Conservation (phyloP, 2,113 vertebrate genomes). For the Thermophis baileyi region DNA sequence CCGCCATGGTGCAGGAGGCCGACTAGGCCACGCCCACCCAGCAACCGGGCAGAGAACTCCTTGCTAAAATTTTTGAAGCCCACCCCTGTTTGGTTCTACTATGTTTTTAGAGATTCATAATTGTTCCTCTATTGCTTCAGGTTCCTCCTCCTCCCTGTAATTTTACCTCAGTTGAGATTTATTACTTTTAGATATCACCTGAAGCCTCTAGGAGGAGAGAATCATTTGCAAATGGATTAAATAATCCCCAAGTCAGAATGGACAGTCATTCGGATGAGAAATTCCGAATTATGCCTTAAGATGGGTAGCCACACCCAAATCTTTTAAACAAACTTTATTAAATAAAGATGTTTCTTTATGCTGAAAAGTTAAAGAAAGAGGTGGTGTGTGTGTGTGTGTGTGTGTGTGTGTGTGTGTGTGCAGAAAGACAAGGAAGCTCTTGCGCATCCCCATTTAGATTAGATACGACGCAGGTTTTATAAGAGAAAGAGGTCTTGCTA, state of each 20-base stretch:
- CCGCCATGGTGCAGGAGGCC: too few relatives aligned
- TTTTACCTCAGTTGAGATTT: background rate
- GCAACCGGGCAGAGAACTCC: too few relatives aligned
- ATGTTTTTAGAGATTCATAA: background rate
- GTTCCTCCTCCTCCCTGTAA: background rate
- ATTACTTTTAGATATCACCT: background rate
- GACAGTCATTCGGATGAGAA: slow-evolving; percentile 28
- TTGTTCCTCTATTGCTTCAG: background rate
- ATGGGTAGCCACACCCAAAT: slow-evolving; percentile 38
- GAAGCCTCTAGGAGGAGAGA: background rate
- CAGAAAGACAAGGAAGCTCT: too few relatives aligned
- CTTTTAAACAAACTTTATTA: background rate
- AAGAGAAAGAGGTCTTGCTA: slow-evolving; percentile 69
- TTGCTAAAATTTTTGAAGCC: too few relatives aligned
- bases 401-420: too few relatives aligned
- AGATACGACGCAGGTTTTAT: slow-evolving; percentile 79
- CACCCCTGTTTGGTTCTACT: background rate
- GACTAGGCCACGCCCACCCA: too few relatives aligned
- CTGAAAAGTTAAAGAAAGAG: slow-evolving; percentile 65
- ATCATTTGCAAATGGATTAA: background rate
- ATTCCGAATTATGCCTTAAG: background rate
- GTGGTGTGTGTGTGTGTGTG: too few relatives aligned
- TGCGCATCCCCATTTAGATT: slow-evolving; percentile 75
- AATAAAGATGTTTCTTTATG: slow-evolving; percentile 59
- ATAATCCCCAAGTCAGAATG: slow-evolving; percentile 22